Base-by-base conservation (phyloP, 2,113 vertebrate species). In the Spea multiplicata region DNA sequence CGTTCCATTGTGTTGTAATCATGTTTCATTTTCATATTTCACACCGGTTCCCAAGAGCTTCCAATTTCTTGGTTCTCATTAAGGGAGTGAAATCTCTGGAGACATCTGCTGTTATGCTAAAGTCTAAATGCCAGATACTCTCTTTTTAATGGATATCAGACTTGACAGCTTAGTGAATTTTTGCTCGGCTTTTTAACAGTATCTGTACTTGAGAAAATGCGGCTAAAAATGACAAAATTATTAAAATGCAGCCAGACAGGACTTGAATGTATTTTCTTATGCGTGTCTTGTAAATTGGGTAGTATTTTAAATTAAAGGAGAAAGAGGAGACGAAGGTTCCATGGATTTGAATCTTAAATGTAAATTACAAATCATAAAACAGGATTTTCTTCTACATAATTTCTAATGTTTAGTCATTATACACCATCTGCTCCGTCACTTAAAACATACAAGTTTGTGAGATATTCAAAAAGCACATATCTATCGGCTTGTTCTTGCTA, bases 1-100 rank as follows among this genome's bases (percentile, higher is more conserved):
- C 73, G 77, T 73, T 80, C 77, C 53, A 80, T 80, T 80, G 73
- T 80, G 67, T 80, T 80, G 77, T 80, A 80, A 80, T 80, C 77
- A 73, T 80, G 68, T 73, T 71, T 66, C 72, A 80, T 80, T 80
- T 80, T 71, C 77, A 80, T 80, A 73, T 45, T 65, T 80, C 71
- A 61, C 73, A 80, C 44, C 50, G 59, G 70, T 80, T 80, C 77
- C 71, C 77, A 44, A 64, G 77, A 80, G 77, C 64, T 55, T 80
- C 68, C 52, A 30, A 62, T 65, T 80, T 80, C 71, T 73, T 73
- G 77, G 52, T 52, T 80, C 77, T 80, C 77, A 80, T 80, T 80
- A 80, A 80, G 77, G 77, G 71, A 80, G 77, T 65, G 71, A 73
- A 80, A 73, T 73, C 77, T 73, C 59, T 44, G 6, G 77, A 73